phyloP scores from a whole-genome alignment of 2,113 vertebrate species.

The Carassius auratus region DNA sequence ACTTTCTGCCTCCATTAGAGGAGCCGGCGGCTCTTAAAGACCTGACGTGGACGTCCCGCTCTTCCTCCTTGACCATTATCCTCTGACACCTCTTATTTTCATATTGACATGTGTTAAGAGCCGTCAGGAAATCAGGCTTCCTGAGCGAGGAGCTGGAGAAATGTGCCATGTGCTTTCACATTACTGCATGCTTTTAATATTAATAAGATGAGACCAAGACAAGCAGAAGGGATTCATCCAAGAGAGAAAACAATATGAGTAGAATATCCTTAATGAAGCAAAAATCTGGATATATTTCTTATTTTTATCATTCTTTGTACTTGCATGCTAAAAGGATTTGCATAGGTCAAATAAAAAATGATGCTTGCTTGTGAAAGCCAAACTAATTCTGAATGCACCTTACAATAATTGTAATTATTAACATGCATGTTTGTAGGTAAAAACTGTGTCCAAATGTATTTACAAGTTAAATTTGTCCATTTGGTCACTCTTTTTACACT shows the following conservation, averaged over 20 bases:
- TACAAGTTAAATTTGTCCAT: too few species aligned
- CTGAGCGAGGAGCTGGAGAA: background rate
- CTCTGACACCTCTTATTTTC: conserved; percentile 67
- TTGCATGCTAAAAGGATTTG: too few species aligned
- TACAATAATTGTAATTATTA: background rate
- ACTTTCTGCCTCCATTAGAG: conserved; percentile 74
- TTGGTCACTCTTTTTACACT: too few species aligned
- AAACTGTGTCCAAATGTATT: too few species aligned
- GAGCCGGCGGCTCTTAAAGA: conserved; percentile 62
- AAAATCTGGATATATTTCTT: background rate
- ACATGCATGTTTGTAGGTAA: too few species aligned
- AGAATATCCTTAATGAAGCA: too few species aligned
- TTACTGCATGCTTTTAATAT: background rate
- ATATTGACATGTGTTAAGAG: conserved; percentile 60
- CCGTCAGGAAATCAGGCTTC: conserved; percentile 38
- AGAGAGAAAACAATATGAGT: background rate
- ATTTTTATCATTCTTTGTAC: background rate
- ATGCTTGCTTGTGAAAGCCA: background rate
- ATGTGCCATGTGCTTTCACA: background rate
- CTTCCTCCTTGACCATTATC: conserved; percentile 68
- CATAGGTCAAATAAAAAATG: background rate
- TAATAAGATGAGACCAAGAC: background rate
- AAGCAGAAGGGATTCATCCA: background rate
- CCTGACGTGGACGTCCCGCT: background rate
- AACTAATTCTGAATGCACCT: background rate